phyloP scores from a whole-genome alignment of 2,797 vertebrate genomes.

The Eulemur albifrons region DNA sequence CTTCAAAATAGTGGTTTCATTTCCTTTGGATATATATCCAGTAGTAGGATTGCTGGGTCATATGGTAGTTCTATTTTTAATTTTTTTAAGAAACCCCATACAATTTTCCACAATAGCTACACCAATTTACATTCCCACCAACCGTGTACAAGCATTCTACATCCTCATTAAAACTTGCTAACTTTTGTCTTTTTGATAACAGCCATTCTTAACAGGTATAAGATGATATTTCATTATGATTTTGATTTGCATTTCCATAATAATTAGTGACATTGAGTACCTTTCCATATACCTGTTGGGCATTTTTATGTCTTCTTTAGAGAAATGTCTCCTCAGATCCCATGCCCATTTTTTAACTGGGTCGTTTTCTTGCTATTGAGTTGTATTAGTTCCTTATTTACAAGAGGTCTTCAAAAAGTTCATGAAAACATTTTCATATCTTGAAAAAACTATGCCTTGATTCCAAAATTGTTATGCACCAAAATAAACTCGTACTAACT shows the following conservation, averaged over 20 bases:
- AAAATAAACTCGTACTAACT: not conserved
- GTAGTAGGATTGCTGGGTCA: not conserved
- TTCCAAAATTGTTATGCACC: not conserved
- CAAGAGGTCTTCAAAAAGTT: not conserved
- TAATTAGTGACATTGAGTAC: not conserved
- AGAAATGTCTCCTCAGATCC: not conserved
- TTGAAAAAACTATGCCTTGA: not conserved
- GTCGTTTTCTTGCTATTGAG: not conserved
- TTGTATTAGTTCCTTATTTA: not conserved
- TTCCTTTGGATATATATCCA: not conserved
- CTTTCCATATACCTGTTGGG: not conserved
- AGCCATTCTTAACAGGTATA: not conserved
- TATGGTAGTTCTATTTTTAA: not conserved
- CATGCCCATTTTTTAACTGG: not conserved
- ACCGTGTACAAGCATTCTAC: not conserved
- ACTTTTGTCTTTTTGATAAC: not conserved
- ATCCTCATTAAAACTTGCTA: not conserved
- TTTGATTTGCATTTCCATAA: not conserved
- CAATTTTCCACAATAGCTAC: not conserved
- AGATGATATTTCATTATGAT: not conserved
- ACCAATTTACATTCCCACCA: not conserved
- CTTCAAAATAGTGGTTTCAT: not conserved
- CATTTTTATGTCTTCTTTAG: not conserved
- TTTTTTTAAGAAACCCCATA: not conserved
- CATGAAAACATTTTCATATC: not conserved